Evolutionary conservation across 2,113 vertebrate genomes (phyloP), one percentile per base, ranked within the genome.

Genomic region (Epinephelus lanceolatus): DNA sequence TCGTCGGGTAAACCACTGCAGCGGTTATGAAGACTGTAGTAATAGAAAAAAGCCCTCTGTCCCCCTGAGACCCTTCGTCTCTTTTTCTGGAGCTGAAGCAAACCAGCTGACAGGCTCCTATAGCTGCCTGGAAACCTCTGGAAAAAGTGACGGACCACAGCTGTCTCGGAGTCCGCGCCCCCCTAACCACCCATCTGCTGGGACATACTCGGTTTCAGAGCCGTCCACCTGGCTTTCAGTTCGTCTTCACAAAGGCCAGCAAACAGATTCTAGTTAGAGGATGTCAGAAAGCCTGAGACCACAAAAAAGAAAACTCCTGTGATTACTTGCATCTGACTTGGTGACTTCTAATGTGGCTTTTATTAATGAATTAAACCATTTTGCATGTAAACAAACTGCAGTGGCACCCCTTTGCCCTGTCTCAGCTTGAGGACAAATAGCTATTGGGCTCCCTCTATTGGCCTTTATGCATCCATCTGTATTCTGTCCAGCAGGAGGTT

Each of bases 381-480:
- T 66, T 89, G 72, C 57, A 81, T 70, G 23, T 70, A 53, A 76
- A 87, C 30, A 79, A 78, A 79, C 25, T 49, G 60, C 65, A 78
- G 78, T 18, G 17, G 51, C 49, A 17, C 33, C 51, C 33, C 30
- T 1, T 63, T 51, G 65, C 17, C 47, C 42, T 23, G 11, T 71
- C 66, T 84, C 71, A 55, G 69, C 70, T 71, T 15, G n/a, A 80
- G 74, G 74, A 85, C 88, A 86, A 70, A 84, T 63, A 88, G 93
- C 92, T 90, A 90, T 90, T 91, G 93, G 90, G 94, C 93, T 89
- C 93, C 94, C 94, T 95, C 94, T 94, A 45, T 94, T 93, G 94
- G 94, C 85, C 80, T 84, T 25, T 1, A 70, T 21, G 40, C 74
- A 87, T 55, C 33, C 9, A 63, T 88, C 75, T 88, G 78, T 78